phyloP scores from a whole-genome alignment of 2,888 invertebrate species.

The Amiota communis region DNA sequence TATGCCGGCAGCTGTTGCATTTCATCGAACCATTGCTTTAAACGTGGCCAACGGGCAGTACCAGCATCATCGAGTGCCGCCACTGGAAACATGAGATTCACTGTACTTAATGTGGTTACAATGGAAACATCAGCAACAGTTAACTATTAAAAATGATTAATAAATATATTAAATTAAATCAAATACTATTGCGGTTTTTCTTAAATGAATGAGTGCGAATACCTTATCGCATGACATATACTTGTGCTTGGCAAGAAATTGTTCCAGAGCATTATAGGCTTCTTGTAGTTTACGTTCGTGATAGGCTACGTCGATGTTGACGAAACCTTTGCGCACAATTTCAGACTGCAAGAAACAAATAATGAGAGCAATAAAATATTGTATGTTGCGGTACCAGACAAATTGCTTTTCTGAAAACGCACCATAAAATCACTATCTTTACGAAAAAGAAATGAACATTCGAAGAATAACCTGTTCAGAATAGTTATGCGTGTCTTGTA shows the following conservation, averaged over 20 bases:
- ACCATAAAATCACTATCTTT: slow-evolving; percentile 73
- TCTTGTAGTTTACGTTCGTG: slow-evolving; percentile 69
- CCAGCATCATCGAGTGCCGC: slow-evolving; percentile 41
- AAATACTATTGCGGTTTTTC: slow-evolving; percentile 34
- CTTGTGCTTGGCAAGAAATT: slow-evolving; percentile 62
- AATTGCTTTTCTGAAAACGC: slow-evolving; percentile 25
- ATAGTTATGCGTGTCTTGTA: slow-evolving; percentile 61
- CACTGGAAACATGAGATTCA: slow-evolving; percentile 73
- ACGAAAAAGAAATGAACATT: slow-evolving; percentile 70
- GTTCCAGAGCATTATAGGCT: slow-evolving; percentile 72
- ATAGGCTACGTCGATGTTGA: slow-evolving; percentile 63
- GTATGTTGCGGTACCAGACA: not conserved
- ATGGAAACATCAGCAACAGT: slow-evolving; percentile 74
- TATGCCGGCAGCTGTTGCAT: slow-evolving; percentile 63
- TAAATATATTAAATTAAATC: slow-evolving; percentile 31
- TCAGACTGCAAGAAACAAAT: slow-evolving; percentile 57
- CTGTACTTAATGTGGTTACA: slow-evolving; percentile 72
- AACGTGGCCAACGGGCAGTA: slow-evolving; percentile 66
- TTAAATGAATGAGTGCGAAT: slow-evolving; percentile 42
- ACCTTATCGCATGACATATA: slow-evolving; percentile 72
- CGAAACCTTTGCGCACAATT: slow-evolving; percentile 64
- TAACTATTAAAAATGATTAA: slow-evolving; percentile 52
- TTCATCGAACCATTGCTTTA: slow-evolving; percentile 62
- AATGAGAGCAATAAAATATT: not conserved
- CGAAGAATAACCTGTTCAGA: slow-evolving; percentile 69